Conservation (phyloP, 2,113 vertebrate genomes). For the Epinephelus fuscoguttatus region DNA sequence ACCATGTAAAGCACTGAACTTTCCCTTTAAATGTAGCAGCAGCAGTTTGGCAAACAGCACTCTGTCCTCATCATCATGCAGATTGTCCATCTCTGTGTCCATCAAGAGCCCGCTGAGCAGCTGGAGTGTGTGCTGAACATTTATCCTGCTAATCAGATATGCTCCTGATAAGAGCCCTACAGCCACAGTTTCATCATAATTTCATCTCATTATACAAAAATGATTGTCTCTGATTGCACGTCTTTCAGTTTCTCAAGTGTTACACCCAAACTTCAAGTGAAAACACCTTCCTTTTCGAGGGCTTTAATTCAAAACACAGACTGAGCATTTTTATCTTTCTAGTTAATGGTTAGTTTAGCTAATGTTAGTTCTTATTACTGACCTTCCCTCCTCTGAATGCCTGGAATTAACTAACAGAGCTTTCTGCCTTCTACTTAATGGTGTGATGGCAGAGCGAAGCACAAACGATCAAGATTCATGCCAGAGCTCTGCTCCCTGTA, state of each 20-base stretch:
- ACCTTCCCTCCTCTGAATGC: slow-evolving; percentile 6
- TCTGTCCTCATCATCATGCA: slow-evolving; percentile 2
- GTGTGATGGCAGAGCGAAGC: background rate
- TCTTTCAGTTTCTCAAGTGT: slow-evolving; percentile 4
- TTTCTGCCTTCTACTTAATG: background rate
- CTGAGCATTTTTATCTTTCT: background rate
- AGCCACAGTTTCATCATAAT: slow-evolving; percentile 7
- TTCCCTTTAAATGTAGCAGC: background rate
- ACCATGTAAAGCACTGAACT: too few species aligned
- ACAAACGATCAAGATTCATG: background rate
- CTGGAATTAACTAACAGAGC: background rate
- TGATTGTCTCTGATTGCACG: background rate
- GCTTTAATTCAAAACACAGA: slow-evolving; percentile 13
- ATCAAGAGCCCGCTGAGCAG: background rate
- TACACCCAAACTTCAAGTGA: background rate
- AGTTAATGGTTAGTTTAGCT: background rate
- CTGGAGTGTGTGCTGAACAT: slow-evolving; percentile 17
- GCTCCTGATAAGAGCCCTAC: slow-evolving; percentile 27
- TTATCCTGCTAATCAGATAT: slow-evolving; percentile 26
- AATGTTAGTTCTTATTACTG: slow-evolving; percentile 11
- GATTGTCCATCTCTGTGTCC: slow-evolving; percentile 3
- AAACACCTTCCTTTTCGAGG: background rate
- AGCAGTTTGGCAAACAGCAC: background rate
- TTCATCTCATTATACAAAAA: slow-evolving; percentile 13
- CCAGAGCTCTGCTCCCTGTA: background rate